Conservation (phyloP, 2,797 vertebrate genomes). For the Dipus sagitta region DNA sequence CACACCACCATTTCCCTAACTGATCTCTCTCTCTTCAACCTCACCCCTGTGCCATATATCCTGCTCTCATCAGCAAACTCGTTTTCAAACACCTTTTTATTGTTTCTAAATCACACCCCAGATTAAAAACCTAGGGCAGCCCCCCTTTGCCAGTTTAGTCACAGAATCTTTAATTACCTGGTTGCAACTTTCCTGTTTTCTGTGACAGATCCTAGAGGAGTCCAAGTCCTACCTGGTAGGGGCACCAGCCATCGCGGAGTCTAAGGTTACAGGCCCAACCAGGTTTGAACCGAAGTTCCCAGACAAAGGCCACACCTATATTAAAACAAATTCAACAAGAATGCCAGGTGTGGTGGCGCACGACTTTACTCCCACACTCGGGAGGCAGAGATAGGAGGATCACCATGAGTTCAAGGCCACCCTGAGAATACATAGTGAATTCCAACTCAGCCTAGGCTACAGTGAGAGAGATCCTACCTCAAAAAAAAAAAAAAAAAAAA, state of each 20-base stretch:
- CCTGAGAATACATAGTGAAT: no score
- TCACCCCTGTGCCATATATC: background rate
- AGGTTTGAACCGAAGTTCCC: background rate
- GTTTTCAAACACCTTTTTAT: background rate
- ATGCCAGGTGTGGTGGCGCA: no score
- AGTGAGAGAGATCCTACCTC: no score
- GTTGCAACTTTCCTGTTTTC: background rate
- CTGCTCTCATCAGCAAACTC: background rate
- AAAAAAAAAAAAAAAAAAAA: no score
- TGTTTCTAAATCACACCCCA: background rate
- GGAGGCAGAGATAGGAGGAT: no score
- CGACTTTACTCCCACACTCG: no score
- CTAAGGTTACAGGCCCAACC: background rate
- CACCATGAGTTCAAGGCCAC: no score
- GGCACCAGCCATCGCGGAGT: background rate
- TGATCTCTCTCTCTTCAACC: background rate
- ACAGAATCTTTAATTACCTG: background rate
- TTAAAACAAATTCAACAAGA: background rate
- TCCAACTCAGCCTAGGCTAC: no score
- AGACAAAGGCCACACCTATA: background rate
- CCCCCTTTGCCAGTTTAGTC: background rate
- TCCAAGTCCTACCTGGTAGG: background rate
- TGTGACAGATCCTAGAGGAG: background rate
- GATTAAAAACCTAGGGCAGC: slow-evolving; percentile 10
- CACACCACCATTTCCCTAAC: background rate